Evolutionary conservation across 2,888 invertebrate genomes (phyloP).

Genomic region (Dione vanillae): DNA sequence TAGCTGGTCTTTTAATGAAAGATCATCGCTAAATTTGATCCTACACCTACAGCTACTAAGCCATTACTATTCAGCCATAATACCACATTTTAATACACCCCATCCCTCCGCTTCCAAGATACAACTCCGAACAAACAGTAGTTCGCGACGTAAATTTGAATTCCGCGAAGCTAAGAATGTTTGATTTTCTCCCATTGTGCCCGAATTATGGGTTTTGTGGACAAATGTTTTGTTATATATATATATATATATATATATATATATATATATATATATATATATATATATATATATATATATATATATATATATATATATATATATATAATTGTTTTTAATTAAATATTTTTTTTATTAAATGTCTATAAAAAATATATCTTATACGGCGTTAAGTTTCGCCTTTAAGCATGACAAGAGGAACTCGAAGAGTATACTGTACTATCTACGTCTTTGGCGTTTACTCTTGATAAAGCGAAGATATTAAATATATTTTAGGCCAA

Average conservation of each 20-base stretch:
- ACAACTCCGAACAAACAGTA: not conserved
- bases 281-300: not conserved
- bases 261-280: too few species aligned
- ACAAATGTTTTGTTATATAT: not conserved
- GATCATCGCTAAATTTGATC: not conserved
- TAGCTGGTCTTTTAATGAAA: not conserved
- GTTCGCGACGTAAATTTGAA: constrained; percentile 7
- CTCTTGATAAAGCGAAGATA: too few species aligned
- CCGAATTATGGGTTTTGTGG: not conserved
- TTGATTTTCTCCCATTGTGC: not conserved
- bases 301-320: not conserved
- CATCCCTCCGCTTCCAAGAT: not conserved
- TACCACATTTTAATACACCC: not conserved
- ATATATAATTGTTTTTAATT: too few species aligned
- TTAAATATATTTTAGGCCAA: too few species aligned
- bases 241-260: too few species aligned
- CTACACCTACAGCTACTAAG: not conserved
- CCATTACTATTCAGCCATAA: not conserved
- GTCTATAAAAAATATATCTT: too few species aligned
- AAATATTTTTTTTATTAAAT: too few species aligned
- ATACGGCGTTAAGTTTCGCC: too few species aligned
- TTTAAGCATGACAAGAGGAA: too few species aligned
- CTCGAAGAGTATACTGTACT: too few species aligned
- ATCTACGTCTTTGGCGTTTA: too few species aligned
- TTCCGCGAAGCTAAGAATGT: constrained; percentile 4